These are phyloP conservation scores for Acinonyx jubatus DNA, from an alignment of 2,113 vertebrate genomes.

Conservation along the genomic window DNA sequence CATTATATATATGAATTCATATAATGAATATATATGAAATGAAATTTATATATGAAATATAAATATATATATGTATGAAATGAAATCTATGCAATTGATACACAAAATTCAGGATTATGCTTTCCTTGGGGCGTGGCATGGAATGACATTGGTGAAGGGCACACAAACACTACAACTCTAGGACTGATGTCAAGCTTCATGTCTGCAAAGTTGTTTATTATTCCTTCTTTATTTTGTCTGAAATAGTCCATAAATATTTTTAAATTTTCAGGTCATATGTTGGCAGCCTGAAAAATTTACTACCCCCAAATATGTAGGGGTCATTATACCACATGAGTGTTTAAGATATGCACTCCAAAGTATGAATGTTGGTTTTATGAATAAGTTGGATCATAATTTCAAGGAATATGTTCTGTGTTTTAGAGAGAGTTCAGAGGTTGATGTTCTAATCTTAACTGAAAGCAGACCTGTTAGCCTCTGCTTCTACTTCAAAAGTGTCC, in stretches of 20 bases:
- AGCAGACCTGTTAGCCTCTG: not conserved
- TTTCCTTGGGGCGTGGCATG: not conserved
- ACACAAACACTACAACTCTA: not conserved
- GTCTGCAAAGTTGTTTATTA: not conserved
- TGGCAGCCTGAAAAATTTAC: not conserved
- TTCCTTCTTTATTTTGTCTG: not conserved
- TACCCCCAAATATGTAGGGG: not conserved
- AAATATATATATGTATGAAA: not conserved
- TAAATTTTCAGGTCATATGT: not conserved
- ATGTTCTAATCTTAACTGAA: constrained; percentile 46
- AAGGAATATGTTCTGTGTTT: not conserved
- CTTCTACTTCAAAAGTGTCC: constrained; percentile 8
- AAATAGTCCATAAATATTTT: constrained; percentile 31
- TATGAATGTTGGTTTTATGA: constrained; percentile 17
- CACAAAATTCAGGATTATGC: not conserved
- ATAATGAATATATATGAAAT: not conserved
- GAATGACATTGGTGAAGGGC: not conserved
- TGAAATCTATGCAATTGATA: not conserved
- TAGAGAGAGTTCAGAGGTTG: constrained; percentile 50
- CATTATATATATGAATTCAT: not conserved
- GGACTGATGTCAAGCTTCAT: not conserved
- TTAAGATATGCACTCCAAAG: not conserved
- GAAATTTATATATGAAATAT: not conserved
- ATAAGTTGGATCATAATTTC: constrained; percentile 33
- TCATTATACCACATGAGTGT: not conserved